Percentiles rank a stretch among this genome's conserved stretches.
These are phyloP conservation scores for Drosophila sucinea DNA, from an alignment of 1,140 invertebrate genomes.

Conservation along the genomic window DNA sequence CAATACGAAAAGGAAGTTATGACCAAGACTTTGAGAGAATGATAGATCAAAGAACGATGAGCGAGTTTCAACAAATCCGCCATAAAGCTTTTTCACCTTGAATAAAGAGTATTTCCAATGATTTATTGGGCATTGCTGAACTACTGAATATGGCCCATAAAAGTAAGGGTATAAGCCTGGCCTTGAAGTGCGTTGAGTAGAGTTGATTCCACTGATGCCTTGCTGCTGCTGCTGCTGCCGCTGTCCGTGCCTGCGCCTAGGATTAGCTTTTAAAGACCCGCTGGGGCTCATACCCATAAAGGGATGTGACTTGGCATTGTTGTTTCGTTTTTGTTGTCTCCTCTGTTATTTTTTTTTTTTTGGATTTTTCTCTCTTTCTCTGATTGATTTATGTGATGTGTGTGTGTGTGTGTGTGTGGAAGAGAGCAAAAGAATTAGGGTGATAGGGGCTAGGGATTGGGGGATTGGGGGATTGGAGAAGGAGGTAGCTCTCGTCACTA, in stretches of 20 bases:
- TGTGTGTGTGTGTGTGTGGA: background rate
- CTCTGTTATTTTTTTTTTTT: background rate
- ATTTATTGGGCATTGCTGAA: background rate
- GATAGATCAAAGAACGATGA: too few relatives aligned
- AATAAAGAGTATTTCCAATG: too few relatives aligned
- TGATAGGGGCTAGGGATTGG: background rate
- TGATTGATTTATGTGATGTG: slow-evolving; percentile 69
- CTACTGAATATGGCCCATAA: background rate
- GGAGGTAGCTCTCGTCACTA: slow-evolving; percentile 36
- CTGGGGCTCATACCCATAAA: slow-evolving; percentile 49
- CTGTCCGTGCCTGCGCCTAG: slow-evolving; percentile 35
- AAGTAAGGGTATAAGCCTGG: slow-evolving; percentile 9
- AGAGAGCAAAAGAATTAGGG: slow-evolving; percentile 4
- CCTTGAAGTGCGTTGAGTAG: slow-evolving; percentile 10
- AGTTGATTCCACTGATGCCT: background rate
- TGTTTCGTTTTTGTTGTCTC: slow-evolving; percentile 6
- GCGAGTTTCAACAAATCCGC: too few relatives aligned
- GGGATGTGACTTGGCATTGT: slow-evolving; percentile 40
- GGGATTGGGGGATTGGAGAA: slow-evolving; percentile 2
- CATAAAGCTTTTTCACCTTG: too few relatives aligned
- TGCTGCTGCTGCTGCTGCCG: slow-evolving; percentile 18
- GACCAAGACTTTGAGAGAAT: too few relatives aligned
- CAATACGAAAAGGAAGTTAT: too few relatives aligned
- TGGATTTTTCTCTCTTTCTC: slow-evolving; percentile 28
- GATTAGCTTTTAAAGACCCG: slow-evolving; percentile 54